Percentiles rank a stretch among this genome's conserved stretches.
Evolutionary conservation across 2,113 vertebrate species (phyloP).

Genomic region (Baryphthengus martii): DNA sequence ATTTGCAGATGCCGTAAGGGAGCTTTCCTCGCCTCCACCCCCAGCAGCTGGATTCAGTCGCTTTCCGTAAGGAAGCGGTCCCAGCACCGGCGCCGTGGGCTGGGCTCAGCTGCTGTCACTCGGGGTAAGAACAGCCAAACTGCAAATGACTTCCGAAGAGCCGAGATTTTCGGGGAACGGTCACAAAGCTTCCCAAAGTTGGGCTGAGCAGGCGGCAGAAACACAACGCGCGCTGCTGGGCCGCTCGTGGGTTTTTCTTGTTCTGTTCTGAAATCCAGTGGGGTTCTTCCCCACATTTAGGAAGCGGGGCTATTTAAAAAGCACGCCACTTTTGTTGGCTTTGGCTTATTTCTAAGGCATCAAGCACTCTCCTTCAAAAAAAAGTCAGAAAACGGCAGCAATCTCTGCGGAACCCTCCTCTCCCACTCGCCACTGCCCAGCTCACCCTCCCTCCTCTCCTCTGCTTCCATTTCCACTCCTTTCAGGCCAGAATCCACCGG

Average conservation of each 20-base stretch:
- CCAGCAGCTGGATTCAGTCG: not conserved
- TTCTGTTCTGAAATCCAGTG: not conserved
- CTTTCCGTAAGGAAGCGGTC: not conserved
- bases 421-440: not conserved
- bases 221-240: too few relatives aligned
- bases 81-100: not conserved
- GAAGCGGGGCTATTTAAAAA: not conserved
- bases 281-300: not conserved
- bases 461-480: not conserved
- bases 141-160: not conserved
- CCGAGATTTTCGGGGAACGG: not conserved
- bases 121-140: not conserved
- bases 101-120: not conserved
- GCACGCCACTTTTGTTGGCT: not conserved
- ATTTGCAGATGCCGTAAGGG: not conserved
- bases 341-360: not conserved
- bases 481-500: not conserved
- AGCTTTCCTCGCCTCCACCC: not conserved
- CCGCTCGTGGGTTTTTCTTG: too few relatives aligned
- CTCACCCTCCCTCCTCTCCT: not conserved
- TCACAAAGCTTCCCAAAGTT: not conserved
- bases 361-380: not conserved
- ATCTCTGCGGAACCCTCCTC: not conserved
- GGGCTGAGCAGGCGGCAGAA: not conserved
- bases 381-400: not conserved